A percentile compares a stretch with the other conserved stretches of the same genome.
phyloP scores from a whole-genome alignment of 2,888 invertebrate species.

The Cosmia pyralina region DNA sequence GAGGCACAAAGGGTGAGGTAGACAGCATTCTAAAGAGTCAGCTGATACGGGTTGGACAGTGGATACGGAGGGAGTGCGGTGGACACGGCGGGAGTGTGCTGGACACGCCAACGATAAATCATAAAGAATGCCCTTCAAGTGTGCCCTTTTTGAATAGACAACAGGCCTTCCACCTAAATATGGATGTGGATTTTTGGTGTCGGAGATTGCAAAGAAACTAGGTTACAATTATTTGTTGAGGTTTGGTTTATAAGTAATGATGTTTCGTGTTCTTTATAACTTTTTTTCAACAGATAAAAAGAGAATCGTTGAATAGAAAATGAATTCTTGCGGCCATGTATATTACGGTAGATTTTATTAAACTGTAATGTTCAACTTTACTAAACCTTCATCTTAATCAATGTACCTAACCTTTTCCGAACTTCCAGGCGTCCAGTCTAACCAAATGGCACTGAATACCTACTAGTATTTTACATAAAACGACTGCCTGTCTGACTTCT shows the following conservation, averaged over 20 bases:
- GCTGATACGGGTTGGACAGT: slow-evolving; percentile 61
- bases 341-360: background rate
- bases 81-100: slow-evolving; percentile 52
- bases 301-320: too few relatives aligned
- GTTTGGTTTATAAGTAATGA: slow-evolving; percentile 7
- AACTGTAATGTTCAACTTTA: background rate
- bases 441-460: too few relatives aligned
- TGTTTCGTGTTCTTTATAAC: background rate
- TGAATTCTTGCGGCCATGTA: background rate
- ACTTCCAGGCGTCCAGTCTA: too few relatives aligned
- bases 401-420: too few relatives aligned
- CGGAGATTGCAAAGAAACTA: slow-evolving; percentile 11
- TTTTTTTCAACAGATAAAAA: background rate
- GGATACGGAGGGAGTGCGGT: slow-evolving; percentile 52
- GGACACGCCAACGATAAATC: slow-evolving; percentile 65
- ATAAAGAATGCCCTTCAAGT: slow-evolving; percentile 58
- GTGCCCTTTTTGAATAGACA: slow-evolving; percentile 35
- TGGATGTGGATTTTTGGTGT: slow-evolving; percentile 27
- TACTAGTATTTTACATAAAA: too few relatives aligned
- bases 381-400: background rate
- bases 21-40: slow-evolving; percentile 47
- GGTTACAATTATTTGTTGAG: slow-evolving; percentile 25
- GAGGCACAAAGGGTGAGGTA: slow-evolving; percentile 39
- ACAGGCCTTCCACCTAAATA: slow-evolving; percentile 15
- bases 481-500: too few relatives aligned